Base-by-base conservation (phyloP, 2,797 vertebrate species). In the Clarias fuscus region DNA sequence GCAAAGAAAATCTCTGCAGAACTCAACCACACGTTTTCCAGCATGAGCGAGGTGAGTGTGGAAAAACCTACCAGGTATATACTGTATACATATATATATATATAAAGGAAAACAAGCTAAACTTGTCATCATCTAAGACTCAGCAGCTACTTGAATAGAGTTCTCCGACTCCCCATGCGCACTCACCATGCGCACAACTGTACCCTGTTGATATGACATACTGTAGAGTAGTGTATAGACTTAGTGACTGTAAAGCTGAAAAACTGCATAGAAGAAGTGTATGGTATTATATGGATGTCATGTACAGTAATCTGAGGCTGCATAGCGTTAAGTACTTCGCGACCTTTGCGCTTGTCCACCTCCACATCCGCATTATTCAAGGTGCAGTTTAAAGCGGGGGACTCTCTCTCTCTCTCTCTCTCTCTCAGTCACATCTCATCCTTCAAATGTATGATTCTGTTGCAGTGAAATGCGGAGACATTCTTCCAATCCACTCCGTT, bases 11-110 rank as follows among this genome's bases (percentile, higher is more conserved):
- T 86, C 86, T 20, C 61, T 71, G 86, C 64, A 84, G 64, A 87
- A 84, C 89, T 91, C 90, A 80, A 88, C 90, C 84, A 80, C 90
- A 87, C 90, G 24, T 78, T 84, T 84, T 90, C 90, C 92, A 93
- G 88, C 84, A 95, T 95, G 94, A 95, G 94, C 90, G 94, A 94
- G 94, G 94, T 95, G 91, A 95, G 94, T 93, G 53, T 30, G 82
- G 40, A 71, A 72, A 24, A 48, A 43, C 48, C 48, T 53, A 53
- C 11, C 11, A 53, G 48, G 48, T 53, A 53, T 53, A 53, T 53
- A 53, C 13, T 53, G 0, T 37, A 37, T 37, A 37, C 4, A 37
- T 37, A 37, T 37, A 43, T 3, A 48, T 24, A 10, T 5, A 68
- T 1, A 30, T 5, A 24, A 24, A 30, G n/a, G 14, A 20, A 37